Evolutionary conservation across 35 echinoderm and acorn worm genomes (phyloP).

Genomic region (Apostichopus parvimensis): DNA sequence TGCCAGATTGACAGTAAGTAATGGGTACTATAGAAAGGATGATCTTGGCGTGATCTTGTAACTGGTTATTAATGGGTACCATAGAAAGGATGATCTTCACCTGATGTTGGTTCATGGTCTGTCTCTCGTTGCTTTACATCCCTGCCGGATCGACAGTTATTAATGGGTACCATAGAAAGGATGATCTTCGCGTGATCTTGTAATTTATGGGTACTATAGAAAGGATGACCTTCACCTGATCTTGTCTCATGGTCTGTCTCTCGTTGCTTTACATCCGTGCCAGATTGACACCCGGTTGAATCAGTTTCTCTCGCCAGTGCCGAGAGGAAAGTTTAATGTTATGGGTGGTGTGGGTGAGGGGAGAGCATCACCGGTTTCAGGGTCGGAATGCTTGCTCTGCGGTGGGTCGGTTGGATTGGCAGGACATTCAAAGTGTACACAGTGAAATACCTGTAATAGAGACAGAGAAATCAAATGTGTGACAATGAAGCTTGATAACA

Average conservation of each 20-base stretch:
- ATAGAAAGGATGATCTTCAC: too few relatives aligned
- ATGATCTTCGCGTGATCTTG: too few relatives aligned
- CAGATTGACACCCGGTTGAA: not conserved
- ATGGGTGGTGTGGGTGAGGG: not conserved
- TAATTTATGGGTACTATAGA: too few relatives aligned
- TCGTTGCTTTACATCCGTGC: not conserved
- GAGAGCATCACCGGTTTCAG: not conserved
- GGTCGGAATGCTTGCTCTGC: slow-evolving; percentile 21
- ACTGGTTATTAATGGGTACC: too few relatives aligned
- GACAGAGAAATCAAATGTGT: not conserved
- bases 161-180: too few relatives aligned
- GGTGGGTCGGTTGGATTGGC: slow-evolving; percentile 61
- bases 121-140: too few relatives aligned
- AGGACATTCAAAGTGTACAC: slow-evolving; percentile 96
- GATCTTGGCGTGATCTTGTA: too few relatives aligned
- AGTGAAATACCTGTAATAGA: slow-evolving; percentile 87
- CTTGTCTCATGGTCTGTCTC: too few relatives aligned
- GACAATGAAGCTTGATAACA: not conserved
- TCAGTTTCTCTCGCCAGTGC: not conserved
- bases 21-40: too few relatives aligned
- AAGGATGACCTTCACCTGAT: too few relatives aligned
- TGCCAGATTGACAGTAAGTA: not conserved
- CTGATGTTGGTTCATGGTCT: too few relatives aligned
- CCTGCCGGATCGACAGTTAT: not conserved
- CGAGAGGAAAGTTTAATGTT: not conserved